A percentile compares a stretch with the other conserved stretches of the same genome.
Conservation (phyloP, 2,888 invertebrate genomes). For the Dinocampus coccinellae region DNA sequence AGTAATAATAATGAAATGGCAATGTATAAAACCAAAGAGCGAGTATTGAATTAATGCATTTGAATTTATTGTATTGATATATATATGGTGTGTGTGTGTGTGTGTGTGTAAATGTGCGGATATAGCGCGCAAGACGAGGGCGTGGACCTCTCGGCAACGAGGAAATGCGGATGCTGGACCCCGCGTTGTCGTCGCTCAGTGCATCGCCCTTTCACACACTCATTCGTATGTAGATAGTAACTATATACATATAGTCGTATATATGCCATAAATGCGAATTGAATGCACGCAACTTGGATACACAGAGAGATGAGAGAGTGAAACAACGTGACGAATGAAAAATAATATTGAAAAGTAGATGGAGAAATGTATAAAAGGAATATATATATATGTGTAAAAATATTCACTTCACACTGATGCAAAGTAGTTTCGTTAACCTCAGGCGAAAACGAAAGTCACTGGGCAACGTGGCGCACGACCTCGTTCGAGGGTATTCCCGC, state of each 20-base stretch:
- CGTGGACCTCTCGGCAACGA: constrained; percentile 48
- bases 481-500: constrained; percentile 49
- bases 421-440: constrained; percentile 51
- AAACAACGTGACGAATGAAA: background rate
- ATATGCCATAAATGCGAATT: constrained; percentile 9
- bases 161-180: constrained; percentile 47
- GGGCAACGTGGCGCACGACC: constrained; percentile 45
- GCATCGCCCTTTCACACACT: constrained; percentile 46
- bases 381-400: background rate
- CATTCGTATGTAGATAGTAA: constrained; percentile 18
- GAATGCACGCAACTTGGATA: constrained; percentile 15
- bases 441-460: constrained; percentile 56
- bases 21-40: background rate
- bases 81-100: background rate
- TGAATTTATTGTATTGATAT: background rate
- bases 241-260: constrained; percentile 23
- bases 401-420: constrained; percentile 17
- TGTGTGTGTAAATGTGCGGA: constrained; percentile 27
- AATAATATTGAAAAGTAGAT: background rate
- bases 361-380: constrained; percentile 4
- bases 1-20: background rate
- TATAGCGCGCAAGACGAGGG: constrained; percentile 44
- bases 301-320: background rate
- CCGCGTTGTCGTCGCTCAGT: constrained; percentile 42
- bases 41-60: background rate